phyloP scores from a whole-genome alignment of 2,113 vertebrate species.

The Chiloscyllium plagiosum region DNA sequence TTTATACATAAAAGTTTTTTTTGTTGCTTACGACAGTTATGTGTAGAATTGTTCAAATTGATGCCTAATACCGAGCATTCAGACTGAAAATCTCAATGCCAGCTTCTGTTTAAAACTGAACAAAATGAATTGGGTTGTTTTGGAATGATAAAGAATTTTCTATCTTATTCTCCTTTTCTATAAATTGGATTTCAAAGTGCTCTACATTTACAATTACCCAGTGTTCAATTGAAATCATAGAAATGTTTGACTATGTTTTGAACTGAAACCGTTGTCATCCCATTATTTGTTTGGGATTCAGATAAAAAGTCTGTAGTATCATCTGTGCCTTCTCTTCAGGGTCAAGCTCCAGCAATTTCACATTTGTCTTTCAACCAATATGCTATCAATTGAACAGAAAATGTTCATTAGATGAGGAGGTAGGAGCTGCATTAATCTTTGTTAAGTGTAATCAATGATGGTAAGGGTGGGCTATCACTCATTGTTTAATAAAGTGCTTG shows the following conservation, averaged over 20 bases:
- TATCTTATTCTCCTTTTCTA: neutral
- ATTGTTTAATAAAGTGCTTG: neutral
- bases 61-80: neutral
- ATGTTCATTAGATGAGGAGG: neutral
- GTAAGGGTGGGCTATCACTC: neutral
- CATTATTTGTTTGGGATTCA: neutral
- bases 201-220: neutral
- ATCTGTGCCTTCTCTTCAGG: neutral
- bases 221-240: neutral
- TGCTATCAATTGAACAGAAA: neutral
- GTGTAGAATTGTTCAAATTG: neutral
- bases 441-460: neutral
- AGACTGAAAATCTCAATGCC: neutral
- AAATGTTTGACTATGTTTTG: neutral
- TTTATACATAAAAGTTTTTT: neutral
- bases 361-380: neutral
- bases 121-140: neutral
- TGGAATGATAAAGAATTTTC: neutral
- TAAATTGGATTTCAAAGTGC: neutral
- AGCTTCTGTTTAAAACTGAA: neutral
- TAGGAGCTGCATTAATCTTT: neutral
- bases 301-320: neutral
- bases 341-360: neutral
- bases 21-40: neutral
- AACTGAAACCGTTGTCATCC: neutral